These are phyloP conservation scores for Ormyrus nitidulus DNA, from an alignment of 2,888 invertebrate genomes.

Conservation along the genomic window DNA sequence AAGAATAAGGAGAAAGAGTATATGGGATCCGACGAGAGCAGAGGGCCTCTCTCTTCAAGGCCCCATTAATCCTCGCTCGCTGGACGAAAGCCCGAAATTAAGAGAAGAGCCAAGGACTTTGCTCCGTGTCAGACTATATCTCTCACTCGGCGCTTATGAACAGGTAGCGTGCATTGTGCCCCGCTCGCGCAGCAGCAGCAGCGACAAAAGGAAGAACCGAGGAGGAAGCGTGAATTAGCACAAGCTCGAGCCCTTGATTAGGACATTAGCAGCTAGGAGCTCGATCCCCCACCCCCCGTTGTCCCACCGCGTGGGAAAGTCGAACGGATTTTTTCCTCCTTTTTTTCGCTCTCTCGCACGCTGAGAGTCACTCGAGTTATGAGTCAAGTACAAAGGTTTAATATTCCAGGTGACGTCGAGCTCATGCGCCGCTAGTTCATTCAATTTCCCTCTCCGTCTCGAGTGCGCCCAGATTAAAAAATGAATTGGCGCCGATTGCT, in stretches of 20 bases:
- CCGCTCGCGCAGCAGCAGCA: background rate
- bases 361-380: conserved; percentile 1
- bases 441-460: no score
- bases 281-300: background rate
- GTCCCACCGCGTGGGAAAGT: conserved; percentile 40
- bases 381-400: conserved; percentile 3
- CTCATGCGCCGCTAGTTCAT: no score
- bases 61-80: conserved; percentile 66
- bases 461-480: background rate
- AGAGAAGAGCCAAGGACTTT: conserved; percentile 61
- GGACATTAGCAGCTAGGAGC: conserved; percentile 38
- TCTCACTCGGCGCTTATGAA: background rate
- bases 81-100: conserved; percentile 65
- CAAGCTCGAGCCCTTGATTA: conserved; percentile 48
- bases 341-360: background rate
- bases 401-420: no score
- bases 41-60: conserved; percentile 54
- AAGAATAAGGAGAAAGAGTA: conserved; percentile 33
- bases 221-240: conserved; percentile 38
- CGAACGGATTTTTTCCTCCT: conserved; percentile 13
- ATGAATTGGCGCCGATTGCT: background rate
- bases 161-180: conserved; percentile 35
- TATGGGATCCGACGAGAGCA: background rate
- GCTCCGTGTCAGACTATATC: conserved; percentile 34
- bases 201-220: background rate